Base-by-base conservation (phyloP, 2,888 invertebrate genomes). In the Blastobasis adustella region DNA sequence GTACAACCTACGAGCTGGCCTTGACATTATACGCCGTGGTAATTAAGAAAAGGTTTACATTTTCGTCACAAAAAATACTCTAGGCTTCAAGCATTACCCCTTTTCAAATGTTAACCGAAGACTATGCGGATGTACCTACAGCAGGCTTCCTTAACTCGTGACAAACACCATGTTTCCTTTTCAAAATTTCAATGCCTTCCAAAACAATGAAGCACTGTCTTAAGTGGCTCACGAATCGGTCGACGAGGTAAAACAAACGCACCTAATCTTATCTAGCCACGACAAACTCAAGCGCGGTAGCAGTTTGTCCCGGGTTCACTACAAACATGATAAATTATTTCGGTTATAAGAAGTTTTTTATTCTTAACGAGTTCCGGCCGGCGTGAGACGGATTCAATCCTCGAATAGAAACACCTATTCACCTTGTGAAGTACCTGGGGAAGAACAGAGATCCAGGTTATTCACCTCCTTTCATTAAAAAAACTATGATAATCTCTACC, bases 371-470 rank as follows among this genome's bases (percentile, higher is more conserved):
- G 85, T 82, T 85, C 87, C 87, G 84, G 87, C 84, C 63, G 78
- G 70, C 73, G 79, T 73, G 67, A 75, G 79, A 75, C 69, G 79
- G 75, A 75, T 77, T 79, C 78, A 76, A 73, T 82, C 78, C 79
- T 80, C 78, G 77, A 72, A 81, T 83, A 81, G 77, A 84, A 72
- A 82, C 82, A 86, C 86, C 86, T 85, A 86, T 86, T 87, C 85
- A 87, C 85, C 85, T 86, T 86, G 86, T 85, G 86, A 87, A 87
- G 86, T 87, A 87, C 86, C 86, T 87, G 86, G 72, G 84, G 77
- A 86, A 87, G 82, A 86, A 87, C 82, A 86, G 82, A 87, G 77
- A 73, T 66, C 70, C 74, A 70, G 71, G 78, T 87, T 86, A 85
- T 79, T 82, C 66, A 76, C 69, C 65, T 72, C 60, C 23, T 23